Evolutionary conservation across 2,888 invertebrate species (phyloP).

Genomic region (Poecilobothrus nobilitatus): DNA sequence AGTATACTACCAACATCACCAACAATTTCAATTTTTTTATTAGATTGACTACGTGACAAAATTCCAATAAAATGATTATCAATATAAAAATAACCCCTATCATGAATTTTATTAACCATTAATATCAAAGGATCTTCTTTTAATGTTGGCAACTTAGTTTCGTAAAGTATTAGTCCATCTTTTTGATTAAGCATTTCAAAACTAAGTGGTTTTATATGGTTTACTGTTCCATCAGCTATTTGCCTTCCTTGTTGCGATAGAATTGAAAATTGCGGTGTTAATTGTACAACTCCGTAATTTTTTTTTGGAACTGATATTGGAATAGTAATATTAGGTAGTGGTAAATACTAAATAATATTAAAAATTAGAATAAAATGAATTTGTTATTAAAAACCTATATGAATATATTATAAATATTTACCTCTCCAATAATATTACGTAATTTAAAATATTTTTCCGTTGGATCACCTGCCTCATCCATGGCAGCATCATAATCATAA

Average conservation of each 20-base stretch:
- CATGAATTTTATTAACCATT: constrained; percentile 52
- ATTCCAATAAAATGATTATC: constrained; percentile 44
- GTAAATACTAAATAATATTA: constrained; percentile 48
- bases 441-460: constrained; percentile 72
- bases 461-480: constrained; percentile 81
- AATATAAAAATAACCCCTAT: constrained; percentile 61
- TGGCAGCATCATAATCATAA: constrained; percentile 87
- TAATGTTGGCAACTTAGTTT: constrained; percentile 45
- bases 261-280: constrained; percentile 47
- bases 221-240: constrained; percentile 37
- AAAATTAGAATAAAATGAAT: no score
- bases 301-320: constrained; percentile 56
- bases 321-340: constrained; percentile 48
- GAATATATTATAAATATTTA: constrained; percentile 30
- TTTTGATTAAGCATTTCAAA: constrained; percentile 56
- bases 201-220: constrained; percentile 46
- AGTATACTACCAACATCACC: constrained; percentile 40
- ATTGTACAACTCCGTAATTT: constrained; percentile 52
- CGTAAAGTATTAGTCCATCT: constrained; percentile 58
- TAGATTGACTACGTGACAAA: constrained; percentile 37
- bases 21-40: constrained; percentile 34
- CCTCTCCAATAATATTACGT: constrained; percentile 53
- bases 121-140: constrained; percentile 37
- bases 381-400: not conserved
- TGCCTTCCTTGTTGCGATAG: constrained; percentile 39